Evolutionary conservation across 2,888 invertebrate species (phyloP), one percentile per base, ranked within the genome.

Genomic region (Rhimphoctona megacephalus): DNA sequence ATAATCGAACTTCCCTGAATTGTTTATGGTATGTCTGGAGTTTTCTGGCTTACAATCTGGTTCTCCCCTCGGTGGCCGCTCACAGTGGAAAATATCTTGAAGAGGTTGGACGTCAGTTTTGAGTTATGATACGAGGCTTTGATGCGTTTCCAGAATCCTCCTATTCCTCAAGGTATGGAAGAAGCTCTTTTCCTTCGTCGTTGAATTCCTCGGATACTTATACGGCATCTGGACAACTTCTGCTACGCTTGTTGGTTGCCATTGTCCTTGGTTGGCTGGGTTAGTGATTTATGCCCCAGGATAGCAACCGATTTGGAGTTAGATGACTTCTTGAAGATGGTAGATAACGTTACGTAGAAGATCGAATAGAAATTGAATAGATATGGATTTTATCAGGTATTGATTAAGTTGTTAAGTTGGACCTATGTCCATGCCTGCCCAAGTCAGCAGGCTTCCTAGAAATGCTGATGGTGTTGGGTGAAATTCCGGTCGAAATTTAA

Each of bases 1-100:
- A 93, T 93, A 93, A 94, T 94, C 93, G 92, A 94, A 94, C 90
- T 94, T 94, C 91, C 88, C 90, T 87, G 92, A 92, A 92, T 92
- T 93, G 93, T 94, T 94, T 94, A 93, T 92, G 90, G 89, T 88
- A 89, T 88, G 86, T 83, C 87, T 79, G 79, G 52, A 64, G 76
- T 69, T 82, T 76, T 43, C 76, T 39, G 36, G 64, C 84, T 36
- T 30, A 61, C 46, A 67, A 73, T 61, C 36, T 54, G 6, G 8
- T 43, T 39, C 67, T 49, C 67, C 61, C 43, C 11, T 61, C 19
- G 5, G 33, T 49, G 39, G 33, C 66, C 30, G 39, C 61, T 70
- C 30, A n/a, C 46, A 19, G 4, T 43, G 67, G 39, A 46, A 33
- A 49, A 80, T 17, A 67, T 69, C 72, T 25, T 69, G 77, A 73